Percentiles rank a stretch among this genome's conserved stretches.
Evolutionary conservation across 2,113 vertebrate genomes (phyloP).

Genomic region (Xenopus borealis): DNA sequence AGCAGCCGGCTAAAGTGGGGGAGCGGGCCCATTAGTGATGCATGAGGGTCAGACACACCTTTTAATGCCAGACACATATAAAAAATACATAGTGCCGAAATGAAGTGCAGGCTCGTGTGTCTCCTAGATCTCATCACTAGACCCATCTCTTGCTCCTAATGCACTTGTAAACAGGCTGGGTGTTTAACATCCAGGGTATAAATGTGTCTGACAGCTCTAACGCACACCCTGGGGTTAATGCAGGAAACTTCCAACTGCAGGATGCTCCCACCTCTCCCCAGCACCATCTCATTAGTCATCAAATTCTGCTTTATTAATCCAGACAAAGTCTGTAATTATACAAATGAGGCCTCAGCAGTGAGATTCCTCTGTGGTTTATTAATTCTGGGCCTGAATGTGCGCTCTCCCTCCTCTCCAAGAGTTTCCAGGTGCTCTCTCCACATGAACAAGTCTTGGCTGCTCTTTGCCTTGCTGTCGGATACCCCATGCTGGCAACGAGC

Average conservation of each 20-base stretch:
- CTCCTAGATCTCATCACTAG: too few relatives aligned
- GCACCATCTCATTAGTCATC: conserved; percentile 34
- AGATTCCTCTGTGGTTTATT: conserved; percentile 22
- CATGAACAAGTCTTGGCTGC: not conserved
- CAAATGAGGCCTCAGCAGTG: conserved; percentile 26
- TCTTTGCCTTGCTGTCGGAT: not conserved
- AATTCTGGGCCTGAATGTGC: conserved; percentile 4
- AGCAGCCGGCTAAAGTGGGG: too few relatives aligned
- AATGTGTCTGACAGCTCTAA: not conserved
- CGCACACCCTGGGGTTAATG: conserved; percentile 11
- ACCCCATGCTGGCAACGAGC: not conserved
- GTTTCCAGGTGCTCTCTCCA: not conserved
- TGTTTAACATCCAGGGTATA: not conserved
- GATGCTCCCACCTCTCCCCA: not conserved
- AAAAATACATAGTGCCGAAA: too few relatives aligned
- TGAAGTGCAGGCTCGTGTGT: too few relatives aligned
- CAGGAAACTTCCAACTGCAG: not conserved
- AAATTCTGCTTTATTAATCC: conserved; percentile 25
- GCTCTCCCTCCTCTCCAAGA: not conserved
- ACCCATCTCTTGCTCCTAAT: too few relatives aligned
- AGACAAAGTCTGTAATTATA: conserved; percentile 39
- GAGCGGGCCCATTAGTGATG: too few relatives aligned
- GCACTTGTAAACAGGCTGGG: not conserved
- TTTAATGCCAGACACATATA: too few relatives aligned
- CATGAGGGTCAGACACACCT: too few relatives aligned